Percentiles rank a stretch among this genome's conserved stretches.
Evolutionary conservation across 1,140 invertebrate genomes (phyloP).

Genomic region (Zaprionus davidi): DNA sequence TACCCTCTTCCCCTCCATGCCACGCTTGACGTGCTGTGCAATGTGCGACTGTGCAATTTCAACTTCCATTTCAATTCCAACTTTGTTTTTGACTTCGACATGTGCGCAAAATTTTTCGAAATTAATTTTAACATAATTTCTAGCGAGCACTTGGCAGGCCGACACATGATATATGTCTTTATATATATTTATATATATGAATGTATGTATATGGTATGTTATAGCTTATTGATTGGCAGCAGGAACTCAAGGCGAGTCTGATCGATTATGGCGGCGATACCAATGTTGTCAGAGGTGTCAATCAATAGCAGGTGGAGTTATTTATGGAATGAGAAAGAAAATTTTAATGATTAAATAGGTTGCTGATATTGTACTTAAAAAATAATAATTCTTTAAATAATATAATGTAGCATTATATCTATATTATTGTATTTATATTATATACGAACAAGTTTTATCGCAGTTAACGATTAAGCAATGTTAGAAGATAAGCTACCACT

Average conservation of each 20-base stretch:
- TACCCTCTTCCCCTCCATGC: not conserved
- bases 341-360: too few relatives aligned
- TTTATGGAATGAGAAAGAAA: not conserved
- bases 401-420: too few relatives aligned
- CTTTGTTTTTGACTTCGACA: conserved; percentile 28
- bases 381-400: too few relatives aligned
- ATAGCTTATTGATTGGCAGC: not conserved
- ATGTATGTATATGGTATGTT: not conserved
- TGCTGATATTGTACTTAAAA: too few relatives aligned
- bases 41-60: not conserved
- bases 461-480: too few relatives aligned
- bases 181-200: not conserved
- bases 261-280: not conserved
- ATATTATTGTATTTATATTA: too few relatives aligned
- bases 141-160: conserved; percentile 13
- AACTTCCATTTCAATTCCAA: conserved; percentile 11
- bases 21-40: not conserved
- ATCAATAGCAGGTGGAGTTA: not conserved
- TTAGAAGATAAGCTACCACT: too few relatives aligned
- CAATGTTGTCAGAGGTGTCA: not conserved
- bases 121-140: conserved; percentile 50
- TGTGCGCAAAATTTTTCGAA: conserved; percentile 30
- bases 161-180: conserved; percentile 22
- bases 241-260: not conserved
- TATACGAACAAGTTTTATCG: too few relatives aligned